phyloP scores from a whole-genome alignment of 2,888 invertebrate genomes.

The Aspidiotus rigidus region DNA sequence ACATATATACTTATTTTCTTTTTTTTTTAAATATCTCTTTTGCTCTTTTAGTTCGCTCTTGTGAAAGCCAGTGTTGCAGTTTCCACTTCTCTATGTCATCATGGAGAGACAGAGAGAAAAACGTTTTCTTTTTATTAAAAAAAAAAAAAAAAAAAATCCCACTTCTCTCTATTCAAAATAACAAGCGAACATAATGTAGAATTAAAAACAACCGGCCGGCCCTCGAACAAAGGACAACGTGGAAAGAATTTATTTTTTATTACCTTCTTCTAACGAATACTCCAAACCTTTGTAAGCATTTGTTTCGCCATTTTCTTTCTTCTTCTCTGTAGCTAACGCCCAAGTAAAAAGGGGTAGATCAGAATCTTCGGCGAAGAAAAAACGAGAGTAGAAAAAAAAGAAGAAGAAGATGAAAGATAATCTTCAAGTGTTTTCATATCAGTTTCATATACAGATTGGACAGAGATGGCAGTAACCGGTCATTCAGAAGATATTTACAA shows the following conservation, averaged over 20 bases:
- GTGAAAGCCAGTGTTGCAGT: neutral
- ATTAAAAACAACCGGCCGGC: slow-evolving; percentile 11
- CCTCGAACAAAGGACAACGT: slow-evolving; percentile 1
- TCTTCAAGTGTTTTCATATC: slow-evolving; percentile 19
- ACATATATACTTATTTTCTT: neutral
- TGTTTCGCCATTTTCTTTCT: slow-evolving; percentile 11
- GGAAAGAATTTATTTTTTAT: slow-evolving; percentile 14
- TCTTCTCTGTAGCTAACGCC: neutral
- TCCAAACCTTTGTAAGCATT: slow-evolving; percentile 5
- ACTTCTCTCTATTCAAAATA: slow-evolving; percentile 5
- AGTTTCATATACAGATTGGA: slow-evolving; percentile 9
- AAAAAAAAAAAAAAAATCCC: neutral
- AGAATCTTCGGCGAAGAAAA: neutral
- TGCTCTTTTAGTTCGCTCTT: neutral
- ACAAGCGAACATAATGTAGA: slow-evolving; percentile 10
- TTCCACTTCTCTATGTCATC: neutral
- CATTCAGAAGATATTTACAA: slow-evolving; percentile 21
- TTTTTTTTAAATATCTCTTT: neutral
- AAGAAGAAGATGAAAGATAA: neutral
- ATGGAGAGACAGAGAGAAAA: no score
- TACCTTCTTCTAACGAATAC: slow-evolving; percentile 2
- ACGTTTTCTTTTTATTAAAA: no score
- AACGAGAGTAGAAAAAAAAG: neutral
- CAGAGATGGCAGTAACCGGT: slow-evolving; percentile 21
- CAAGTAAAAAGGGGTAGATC: slow-evolving; percentile 1